These are phyloP conservation scores for Mustela lutreola DNA, from an alignment of 2,113 vertebrate genomes.

Conservation along the genomic window DNA sequence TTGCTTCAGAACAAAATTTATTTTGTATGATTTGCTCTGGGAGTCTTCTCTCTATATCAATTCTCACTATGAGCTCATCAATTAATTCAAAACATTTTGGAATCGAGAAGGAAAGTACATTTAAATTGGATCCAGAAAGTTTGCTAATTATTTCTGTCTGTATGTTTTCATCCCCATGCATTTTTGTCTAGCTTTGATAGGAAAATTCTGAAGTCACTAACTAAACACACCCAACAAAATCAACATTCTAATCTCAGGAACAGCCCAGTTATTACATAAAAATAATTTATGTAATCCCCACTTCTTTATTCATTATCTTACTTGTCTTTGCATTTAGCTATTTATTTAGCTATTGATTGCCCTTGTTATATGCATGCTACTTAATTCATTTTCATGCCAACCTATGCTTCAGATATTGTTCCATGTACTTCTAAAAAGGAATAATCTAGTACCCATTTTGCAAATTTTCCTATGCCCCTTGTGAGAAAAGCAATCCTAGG, in stretches of 20 bases:
- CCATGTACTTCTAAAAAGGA: neutral
- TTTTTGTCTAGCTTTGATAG: constrained; percentile 48
- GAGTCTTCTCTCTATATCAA: neutral
- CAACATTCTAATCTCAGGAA: neutral
- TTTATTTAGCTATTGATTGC: constrained; percentile 9
- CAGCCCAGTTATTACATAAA: neutral
- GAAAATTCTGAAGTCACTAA: constrained; percentile 43
- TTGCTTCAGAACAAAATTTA: constrained; percentile 74
- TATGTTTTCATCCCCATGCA: neutral
- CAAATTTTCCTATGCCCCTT: neutral
- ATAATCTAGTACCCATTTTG: neutral
- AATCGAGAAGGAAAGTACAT: constrained; percentile 27
- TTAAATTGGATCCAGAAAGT: constrained; percentile 32
- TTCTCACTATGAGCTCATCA: constrained; percentile 61
- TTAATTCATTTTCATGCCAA: constrained; percentile 6
- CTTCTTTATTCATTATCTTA: neutral
- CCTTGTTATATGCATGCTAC: neutral
- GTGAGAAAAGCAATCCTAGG: neutral
- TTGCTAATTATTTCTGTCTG: constrained; percentile 22
- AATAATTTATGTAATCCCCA: neutral
- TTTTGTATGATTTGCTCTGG: constrained; percentile 69
- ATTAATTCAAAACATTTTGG: constrained; percentile 65
- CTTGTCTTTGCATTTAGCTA: neutral
- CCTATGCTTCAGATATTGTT: neutral
- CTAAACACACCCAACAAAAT: neutral